Evolutionary conservation across 2,888 invertebrate genomes (phyloP).

Genomic region (Lasioglossum oenotherae): DNA sequence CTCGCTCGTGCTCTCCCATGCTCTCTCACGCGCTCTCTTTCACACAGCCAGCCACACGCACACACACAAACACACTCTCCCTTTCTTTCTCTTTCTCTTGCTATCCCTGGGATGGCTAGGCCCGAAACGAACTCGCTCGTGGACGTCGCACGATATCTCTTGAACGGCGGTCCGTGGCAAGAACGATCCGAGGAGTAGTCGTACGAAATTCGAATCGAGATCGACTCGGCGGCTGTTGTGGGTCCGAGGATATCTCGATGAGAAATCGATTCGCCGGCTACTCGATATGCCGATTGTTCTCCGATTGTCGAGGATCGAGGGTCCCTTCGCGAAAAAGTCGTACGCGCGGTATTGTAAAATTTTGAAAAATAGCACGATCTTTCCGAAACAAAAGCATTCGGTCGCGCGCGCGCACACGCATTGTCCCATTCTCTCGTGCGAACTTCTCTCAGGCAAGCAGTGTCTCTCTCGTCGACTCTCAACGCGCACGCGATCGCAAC

Average conservation of each 20-base stretch:
- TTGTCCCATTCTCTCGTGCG: slow-evolving; percentile 36
- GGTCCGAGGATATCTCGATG: neutral
- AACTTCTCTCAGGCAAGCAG: slow-evolving; percentile 31
- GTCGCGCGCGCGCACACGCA: slow-evolving; percentile 50
- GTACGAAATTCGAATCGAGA: neutral
- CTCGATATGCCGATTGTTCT: slow-evolving; percentile 60
- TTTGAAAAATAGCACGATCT: slow-evolving; percentile 83
- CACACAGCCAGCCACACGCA: neutral
- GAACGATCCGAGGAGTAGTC: slow-evolving; percentile 48
- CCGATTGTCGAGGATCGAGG: slow-evolving; percentile 71
- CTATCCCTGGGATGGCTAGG: slow-evolving; percentile 13
- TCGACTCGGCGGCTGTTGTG: neutral
- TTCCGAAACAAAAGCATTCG: slow-evolving; percentile 75
- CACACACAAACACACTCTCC: neutral
- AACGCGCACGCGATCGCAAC: slow-evolving; percentile 45
- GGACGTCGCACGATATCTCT: slow-evolving; percentile 40
- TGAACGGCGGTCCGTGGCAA: slow-evolving; percentile 44
- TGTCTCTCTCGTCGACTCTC: slow-evolving; percentile 34
- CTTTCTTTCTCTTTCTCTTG: slow-evolving; percentile 3
- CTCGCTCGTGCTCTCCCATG: neutral
- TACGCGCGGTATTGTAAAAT: slow-evolving; percentile 77
- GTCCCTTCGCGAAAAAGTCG: slow-evolving; percentile 68
- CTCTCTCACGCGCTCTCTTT: slow-evolving; percentile 11
- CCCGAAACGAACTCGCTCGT: slow-evolving; percentile 44
- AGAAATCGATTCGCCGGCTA: slow-evolving; percentile 27